Evolutionary conservation across 2,888 invertebrate genomes (phyloP), one percentile per base, ranked within the genome.

Genomic region (Leptinotarsa haldemani): DNA sequence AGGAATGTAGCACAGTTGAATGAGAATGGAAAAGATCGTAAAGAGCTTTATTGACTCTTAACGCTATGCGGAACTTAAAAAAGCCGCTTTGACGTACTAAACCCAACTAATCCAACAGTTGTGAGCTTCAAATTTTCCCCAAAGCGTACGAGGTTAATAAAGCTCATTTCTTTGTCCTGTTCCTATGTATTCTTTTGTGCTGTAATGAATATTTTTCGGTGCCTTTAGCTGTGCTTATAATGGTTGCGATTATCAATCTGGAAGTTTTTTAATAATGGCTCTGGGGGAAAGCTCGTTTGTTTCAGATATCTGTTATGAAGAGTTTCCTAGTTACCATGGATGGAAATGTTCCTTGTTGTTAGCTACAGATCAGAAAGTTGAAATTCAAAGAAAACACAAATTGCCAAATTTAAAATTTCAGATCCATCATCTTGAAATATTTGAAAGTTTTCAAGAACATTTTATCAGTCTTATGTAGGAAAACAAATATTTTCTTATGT

Each of bases 191-290:
- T 40, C 61, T 61, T 61, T 61, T 61, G 61, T 61, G 40, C n/a
- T 40, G 61, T 61, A 30, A 61, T 61, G 61, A 61, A 61, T 61
- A 61, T 61, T 61, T 40, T 61, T n/a, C 61, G n/a, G 61, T 40
- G 61, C 61, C 61, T 61, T 15, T 61, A 12, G 18, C 61, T 16
- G n/a, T 61, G 25, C 30, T 61, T 18, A 61, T 61, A 9, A 61
- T 61, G 61, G 61, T 18, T 61, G 61, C 61, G 7, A 30, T 61
- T 61, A 61, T 40, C 61, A 61, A 61, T 61, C 30, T 61, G 61
- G n/a, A 61, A 61, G 61, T 61, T 61, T 61, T 61, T 61, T 61
- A 61, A 61, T 61, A 61, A 61, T 61, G 16, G 61, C 61, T 61
- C 61, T 30, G 15, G 20, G 58, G 58, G 3, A 58, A 25, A 58